These are phyloP conservation scores for Grus americana DNA, from an alignment of 2,113 vertebrate genomes.

Conservation along the genomic window DNA sequence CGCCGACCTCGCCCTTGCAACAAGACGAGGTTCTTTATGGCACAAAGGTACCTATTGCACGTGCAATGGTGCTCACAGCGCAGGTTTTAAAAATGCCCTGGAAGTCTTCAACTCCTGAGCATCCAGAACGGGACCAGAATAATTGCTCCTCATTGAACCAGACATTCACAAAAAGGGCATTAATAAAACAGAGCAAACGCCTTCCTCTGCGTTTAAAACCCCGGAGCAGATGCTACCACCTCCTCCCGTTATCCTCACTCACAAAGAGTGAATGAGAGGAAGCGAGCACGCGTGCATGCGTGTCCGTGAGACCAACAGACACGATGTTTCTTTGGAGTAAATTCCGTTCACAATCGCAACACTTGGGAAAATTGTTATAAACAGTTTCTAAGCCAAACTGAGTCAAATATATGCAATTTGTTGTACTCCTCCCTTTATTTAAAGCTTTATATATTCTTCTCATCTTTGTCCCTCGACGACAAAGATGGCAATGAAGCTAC, in stretches of 20 bases:
- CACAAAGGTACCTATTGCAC: not conserved
- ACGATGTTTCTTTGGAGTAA: not conserved
- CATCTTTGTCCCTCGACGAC: not conserved
- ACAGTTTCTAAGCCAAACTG: not conserved
- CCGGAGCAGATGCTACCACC: not conserved
- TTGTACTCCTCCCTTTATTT: not conserved
- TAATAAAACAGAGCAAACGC: not conserved
- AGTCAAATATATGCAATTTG: not conserved
- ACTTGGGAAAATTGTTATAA: not conserved
- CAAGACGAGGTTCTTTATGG: not conserved
- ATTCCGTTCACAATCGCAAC: not conserved
- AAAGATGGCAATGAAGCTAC: not conserved
- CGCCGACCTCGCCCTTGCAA: not conserved
- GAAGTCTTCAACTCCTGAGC: not conserved
- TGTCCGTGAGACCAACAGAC: not conserved
- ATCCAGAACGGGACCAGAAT: not conserved
- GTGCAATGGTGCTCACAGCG: not conserved
- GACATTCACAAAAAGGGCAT: too few relatives aligned
- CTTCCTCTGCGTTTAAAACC: not conserved
- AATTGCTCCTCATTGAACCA: not conserved
- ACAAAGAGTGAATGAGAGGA: too few relatives aligned
- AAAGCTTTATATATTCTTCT: not conserved
- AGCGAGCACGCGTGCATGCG: fast-evolving
- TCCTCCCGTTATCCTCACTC: not conserved
- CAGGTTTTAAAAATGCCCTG: too few relatives aligned